Percentiles rank a stretch among this genome's conserved stretches.
Evolutionary conservation across 2,113 vertebrate genomes (phyloP).

Genomic region (Agapornis roseicollis): DNA sequence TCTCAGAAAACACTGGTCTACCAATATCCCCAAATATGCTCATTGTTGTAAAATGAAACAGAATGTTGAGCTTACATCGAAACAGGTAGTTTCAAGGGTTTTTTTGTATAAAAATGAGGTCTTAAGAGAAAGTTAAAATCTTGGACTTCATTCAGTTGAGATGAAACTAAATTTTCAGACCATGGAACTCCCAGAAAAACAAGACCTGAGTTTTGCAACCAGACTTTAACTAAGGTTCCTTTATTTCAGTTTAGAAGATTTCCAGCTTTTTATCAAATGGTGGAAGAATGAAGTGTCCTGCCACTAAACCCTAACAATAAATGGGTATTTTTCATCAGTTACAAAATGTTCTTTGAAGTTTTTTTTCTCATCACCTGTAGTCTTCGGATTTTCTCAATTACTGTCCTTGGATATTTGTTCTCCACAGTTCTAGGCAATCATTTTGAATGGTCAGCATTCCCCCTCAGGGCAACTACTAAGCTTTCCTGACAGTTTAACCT

Average conservation of each 20-base stretch:
- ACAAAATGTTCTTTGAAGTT: neutral
- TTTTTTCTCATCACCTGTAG: neutral
- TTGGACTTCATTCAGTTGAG: neutral
- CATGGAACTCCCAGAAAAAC: neutral
- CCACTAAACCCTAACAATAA: neutral
- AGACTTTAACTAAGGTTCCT: neutral
- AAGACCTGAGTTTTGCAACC: neutral
- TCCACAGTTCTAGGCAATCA: neutral
- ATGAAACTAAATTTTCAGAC: neutral
- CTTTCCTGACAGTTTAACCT: neutral
- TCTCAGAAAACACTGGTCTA: neutral
- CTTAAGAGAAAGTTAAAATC: neutral
- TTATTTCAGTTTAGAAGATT: neutral
- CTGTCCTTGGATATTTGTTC: neutral
- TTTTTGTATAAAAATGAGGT: neutral
- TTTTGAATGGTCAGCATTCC: neutral
- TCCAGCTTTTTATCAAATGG: neutral
- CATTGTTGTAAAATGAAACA: neutral
- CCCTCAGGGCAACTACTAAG: neutral
- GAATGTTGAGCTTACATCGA: neutral
- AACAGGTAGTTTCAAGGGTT: neutral
- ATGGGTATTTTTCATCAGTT: neutral
- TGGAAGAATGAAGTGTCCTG: neutral
- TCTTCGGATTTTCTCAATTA: neutral
- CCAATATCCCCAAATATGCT: neutral